These are phyloP conservation scores for Danaus chrysippus DNA, from an alignment of 2,888 invertebrate species.

Conservation along the genomic window DNA sequence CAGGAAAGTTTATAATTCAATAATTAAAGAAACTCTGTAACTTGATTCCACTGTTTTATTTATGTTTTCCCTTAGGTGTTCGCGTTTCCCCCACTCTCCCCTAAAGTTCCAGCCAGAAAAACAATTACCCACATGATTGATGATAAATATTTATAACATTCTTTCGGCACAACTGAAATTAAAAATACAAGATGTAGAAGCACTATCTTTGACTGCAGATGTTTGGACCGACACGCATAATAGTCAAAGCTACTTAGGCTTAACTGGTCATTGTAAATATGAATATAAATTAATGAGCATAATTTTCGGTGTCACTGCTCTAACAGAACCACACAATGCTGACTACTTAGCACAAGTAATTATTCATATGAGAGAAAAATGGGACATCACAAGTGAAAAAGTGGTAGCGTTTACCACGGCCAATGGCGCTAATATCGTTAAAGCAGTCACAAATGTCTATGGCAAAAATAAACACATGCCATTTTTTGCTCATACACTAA, in stretches of 20 bases:
- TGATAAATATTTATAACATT: constrained; percentile 32
- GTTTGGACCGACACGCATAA: constrained; percentile 33
- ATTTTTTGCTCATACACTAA: constrained; percentile 34
- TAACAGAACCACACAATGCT: constrained; percentile 33
- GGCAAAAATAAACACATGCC: constrained; percentile 35
- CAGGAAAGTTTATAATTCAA: too few species aligned
- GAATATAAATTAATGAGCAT: constrained; percentile 33
- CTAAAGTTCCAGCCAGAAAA: constrained; percentile 29
- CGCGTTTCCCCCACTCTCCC: too few species aligned
- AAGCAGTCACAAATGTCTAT: constrained; percentile 34
- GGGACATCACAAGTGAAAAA: constrained; percentile 30
- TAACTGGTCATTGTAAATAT: constrained; percentile 34
- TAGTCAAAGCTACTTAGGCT: constrained; percentile 30
- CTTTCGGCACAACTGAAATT: constrained; percentile 32
- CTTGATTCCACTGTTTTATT: too few species aligned
- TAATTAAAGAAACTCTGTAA: too few species aligned
- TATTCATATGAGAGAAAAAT: constrained; percentile 32
- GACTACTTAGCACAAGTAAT: constrained; percentile 32
- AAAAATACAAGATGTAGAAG: constrained; percentile 32
- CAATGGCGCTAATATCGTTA: constrained; percentile 32
- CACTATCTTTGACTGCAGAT: constrained; percentile 34
- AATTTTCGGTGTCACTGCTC: constrained; percentile 30
- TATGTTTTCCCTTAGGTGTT: too few species aligned
- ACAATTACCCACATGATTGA: constrained; percentile 33
- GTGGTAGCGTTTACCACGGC: constrained; percentile 32